Conservation (phyloP, 92 coral and sea anemone genomes). For the Metridium senile region DNA sequence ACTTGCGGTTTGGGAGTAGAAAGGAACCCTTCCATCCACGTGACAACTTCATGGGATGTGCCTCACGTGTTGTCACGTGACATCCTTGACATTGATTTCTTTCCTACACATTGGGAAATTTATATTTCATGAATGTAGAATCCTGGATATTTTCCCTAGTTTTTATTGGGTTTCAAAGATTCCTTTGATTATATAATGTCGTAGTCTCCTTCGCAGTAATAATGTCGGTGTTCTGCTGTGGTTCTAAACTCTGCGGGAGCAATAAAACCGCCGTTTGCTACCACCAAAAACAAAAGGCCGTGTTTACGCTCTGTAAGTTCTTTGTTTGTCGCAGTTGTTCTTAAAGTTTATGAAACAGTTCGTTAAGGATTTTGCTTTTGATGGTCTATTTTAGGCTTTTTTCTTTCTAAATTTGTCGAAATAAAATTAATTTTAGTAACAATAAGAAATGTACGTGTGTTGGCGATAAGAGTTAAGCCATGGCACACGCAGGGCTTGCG, state of each 20-base stretch:
- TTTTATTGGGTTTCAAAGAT: too few species aligned
- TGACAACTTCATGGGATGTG: neutral
- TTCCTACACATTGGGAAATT: too few species aligned
- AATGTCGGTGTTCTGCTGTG: neutral
- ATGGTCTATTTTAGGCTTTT: neutral
- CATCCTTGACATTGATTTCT: neutral
- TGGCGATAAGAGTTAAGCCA: neutral
- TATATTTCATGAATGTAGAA: too few species aligned
- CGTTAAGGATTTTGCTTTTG: neutral
- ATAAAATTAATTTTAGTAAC: neutral
- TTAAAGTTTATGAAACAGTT: constrained; percentile 6
- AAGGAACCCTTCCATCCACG: neutral
- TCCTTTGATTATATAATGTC: too few species aligned
- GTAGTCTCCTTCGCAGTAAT: too few species aligned
- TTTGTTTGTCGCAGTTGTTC: constrained; percentile 2
- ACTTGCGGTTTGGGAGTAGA: neutral
- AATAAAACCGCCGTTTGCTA: neutral
- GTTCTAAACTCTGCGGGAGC: neutral
- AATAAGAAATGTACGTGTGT: neutral
- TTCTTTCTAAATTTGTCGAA: neutral
- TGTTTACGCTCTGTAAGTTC: neutral
- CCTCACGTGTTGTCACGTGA: constrained; percentile 7
- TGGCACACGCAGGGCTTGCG: constrained; percentile 1
- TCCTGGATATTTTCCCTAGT: too few species aligned
- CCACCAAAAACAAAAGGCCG: neutral